These are phyloP conservation scores for Acanthurus tractus DNA, from an alignment of 2,797 vertebrate genomes.

Conservation along the genomic window DNA sequence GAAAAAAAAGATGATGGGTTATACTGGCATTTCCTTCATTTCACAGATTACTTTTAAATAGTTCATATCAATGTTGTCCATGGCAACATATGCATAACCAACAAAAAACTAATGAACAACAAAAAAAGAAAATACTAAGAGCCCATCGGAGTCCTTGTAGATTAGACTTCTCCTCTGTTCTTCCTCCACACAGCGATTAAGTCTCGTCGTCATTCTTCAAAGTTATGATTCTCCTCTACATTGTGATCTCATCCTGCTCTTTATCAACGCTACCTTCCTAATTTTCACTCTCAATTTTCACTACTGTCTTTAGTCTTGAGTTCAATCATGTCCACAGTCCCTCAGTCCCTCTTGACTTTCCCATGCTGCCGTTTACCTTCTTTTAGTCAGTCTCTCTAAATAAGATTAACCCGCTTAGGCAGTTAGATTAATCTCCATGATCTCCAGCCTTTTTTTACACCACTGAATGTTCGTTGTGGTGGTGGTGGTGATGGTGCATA, in stretches of 20 bases:
- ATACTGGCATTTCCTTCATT: constrained; percentile 79
- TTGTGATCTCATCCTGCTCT: constrained; percentile 1
- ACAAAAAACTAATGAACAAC: constrained; percentile 58
- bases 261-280: background rate
- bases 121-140: constrained; percentile 73
- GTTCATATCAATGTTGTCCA: constrained; percentile 68
- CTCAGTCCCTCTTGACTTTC: constrained; percentile 35
- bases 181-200: constrained; percentile 44
- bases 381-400: constrained; percentile 37
- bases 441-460: constrained; percentile 80
- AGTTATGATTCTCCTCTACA: constrained; percentile 27
- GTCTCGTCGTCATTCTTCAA: constrained; percentile 49
- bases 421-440: constrained; percentile 18
- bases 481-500: constrained; percentile 77
- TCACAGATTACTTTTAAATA: constrained; percentile 85
- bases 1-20: constrained; percentile 44
- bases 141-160: constrained; percentile 67
- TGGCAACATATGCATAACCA: constrained; percentile 61
- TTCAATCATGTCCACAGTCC: constrained; percentile 1
- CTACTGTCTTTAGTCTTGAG: constrained; percentile 16
- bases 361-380: constrained; percentile 18
- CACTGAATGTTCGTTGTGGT: constrained; percentile 92
- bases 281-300: constrained; percentile 16
- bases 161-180: constrained; percentile 53
- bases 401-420: constrained; percentile 39